phyloP scores from a whole-genome alignment of 2,888 invertebrate genomes.

The Crepidodera aurea region DNA sequence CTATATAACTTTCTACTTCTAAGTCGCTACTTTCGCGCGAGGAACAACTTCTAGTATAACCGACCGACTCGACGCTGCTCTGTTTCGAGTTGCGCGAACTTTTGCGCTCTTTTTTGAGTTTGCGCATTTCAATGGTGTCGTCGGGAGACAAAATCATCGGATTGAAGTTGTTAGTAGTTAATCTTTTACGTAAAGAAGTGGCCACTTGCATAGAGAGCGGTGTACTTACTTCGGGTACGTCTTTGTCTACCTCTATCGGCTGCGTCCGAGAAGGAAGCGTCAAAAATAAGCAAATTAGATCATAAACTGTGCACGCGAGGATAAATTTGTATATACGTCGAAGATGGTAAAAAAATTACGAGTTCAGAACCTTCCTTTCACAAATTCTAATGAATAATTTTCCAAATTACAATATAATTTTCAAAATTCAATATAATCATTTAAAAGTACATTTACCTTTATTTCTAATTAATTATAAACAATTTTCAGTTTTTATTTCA shows the following conservation, averaged over 20 bases:
- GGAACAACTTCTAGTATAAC: slow-evolving; percentile 46
- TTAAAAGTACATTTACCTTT: too few species aligned
- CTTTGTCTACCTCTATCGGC: slow-evolving; percentile 58
- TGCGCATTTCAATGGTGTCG: slow-evolving; percentile 46
- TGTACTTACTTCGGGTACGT: slow-evolving; percentile 61
- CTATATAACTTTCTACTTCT: slow-evolving; percentile 50
- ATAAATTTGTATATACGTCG: neutral
- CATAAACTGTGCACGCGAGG: slow-evolving; percentile 5
- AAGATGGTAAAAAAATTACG: neutral
- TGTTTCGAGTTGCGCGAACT: slow-evolving; percentile 44
- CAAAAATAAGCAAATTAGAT: slow-evolving; percentile 47
- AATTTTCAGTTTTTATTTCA: too few species aligned
- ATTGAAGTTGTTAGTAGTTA: slow-evolving; percentile 39
- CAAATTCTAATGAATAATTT: too few species aligned
- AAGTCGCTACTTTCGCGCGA: slow-evolving; percentile 57
- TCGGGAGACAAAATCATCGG: slow-evolving; percentile 40
- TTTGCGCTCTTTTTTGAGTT: slow-evolving; percentile 40
- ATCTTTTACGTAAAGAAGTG: slow-evolving; percentile 49
- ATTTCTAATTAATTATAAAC: too few species aligned
- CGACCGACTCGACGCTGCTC: slow-evolving; percentile 54
- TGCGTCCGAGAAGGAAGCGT: slow-evolving; percentile 54
- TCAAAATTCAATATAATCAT: too few species aligned
- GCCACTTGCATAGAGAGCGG: slow-evolving; percentile 50
- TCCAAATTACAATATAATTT: too few species aligned
- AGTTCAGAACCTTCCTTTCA: too few species aligned